Evolutionary conservation across 1,140 invertebrate genomes (phyloP), one percentile per base, ranked within the genome.

Genomic region (Drosophila murphyi): DNA sequence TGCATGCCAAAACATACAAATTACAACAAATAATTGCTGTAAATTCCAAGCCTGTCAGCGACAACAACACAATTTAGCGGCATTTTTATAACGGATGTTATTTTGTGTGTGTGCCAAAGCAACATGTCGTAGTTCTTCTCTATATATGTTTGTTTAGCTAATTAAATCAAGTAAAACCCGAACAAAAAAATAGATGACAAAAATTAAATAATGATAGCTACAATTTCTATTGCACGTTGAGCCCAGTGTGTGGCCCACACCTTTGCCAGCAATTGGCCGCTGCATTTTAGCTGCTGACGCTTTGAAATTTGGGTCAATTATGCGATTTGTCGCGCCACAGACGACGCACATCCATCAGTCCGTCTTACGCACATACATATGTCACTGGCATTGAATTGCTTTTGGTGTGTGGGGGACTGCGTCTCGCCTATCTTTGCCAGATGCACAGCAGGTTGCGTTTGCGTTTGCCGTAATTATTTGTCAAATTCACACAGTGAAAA

Each of bases 281-380:
- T 54, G 34, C 34, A 47, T 45, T 65, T 55, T 43, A 54, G 70
- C 37, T 59, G 56, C 41, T 69, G 76, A 69, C 62, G 79, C 69
- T 80, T 73, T 72, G 48, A 80, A 86, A 90, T 90, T 83, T 90
- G 68, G 86, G 86, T 90, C 86, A 90, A 90, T 90, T 90, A 90
- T 90, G 86, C 86, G 86, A 90, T 82, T 90, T 76, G 86, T 90
- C 86, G 86, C 86, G 78, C 73, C 78, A 65, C 72, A 82, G 61
- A 80, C 52, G 37, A 57, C 35, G 43, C 71, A 61, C 77, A 87
- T 87, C 76, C 83, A 88, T 83, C 83, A 87, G 80, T 50, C 67
- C 67, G 78, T 75, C 41, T 51, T 52, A 55, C 50, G 48, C 52
- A 52, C 60, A 76, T 60, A 52, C 60, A 76, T 60, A 60, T 76